Percentiles rank a stretch among this genome's conserved stretches.
Conservation (phyloP, 2,113 vertebrate genomes). For the Syngnathus typhle region DNA sequence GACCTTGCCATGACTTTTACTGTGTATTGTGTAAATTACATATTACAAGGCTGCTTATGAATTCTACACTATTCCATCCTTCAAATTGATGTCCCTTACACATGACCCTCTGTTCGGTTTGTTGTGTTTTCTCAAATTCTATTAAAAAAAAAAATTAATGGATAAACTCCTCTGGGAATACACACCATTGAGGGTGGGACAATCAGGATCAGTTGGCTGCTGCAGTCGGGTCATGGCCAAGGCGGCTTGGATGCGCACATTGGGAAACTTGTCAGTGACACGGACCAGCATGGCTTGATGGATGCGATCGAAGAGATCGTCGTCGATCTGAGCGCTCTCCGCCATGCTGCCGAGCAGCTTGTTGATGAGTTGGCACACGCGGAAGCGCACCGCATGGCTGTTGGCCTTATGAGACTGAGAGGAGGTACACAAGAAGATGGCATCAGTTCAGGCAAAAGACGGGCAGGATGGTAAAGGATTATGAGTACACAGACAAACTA, state of each 20-base stretch:
- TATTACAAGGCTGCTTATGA: too few species aligned
- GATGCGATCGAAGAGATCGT: slow-evolving; percentile 87
- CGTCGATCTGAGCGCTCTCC: slow-evolving; percentile 92
- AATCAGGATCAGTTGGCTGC: slow-evolving; percentile 82
- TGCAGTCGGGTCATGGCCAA: slow-evolving; percentile 91
- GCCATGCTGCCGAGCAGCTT: slow-evolving; percentile 88
- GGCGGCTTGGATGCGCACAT: slow-evolving; percentile 89
- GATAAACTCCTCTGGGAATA: background rate
- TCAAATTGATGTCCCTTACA: too few species aligned
- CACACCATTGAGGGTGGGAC: slow-evolving; percentile 82
- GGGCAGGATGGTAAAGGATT: background rate
- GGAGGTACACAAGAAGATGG: background rate
- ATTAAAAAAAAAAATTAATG: too few species aligned
- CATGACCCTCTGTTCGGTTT: background rate
- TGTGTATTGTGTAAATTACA: too few species aligned
- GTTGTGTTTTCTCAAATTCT: too few species aligned
- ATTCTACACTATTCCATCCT: too few species aligned
- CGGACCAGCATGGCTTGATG: slow-evolving; percentile 88
- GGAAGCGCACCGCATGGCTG: slow-evolving; percentile 87
- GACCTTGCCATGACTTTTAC: too few species aligned
- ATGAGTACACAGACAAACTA: background rate
- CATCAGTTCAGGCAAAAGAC: background rate
- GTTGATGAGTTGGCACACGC: slow-evolving; percentile 88
- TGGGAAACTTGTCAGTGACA: slow-evolving; percentile 89
- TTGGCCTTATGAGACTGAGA: slow-evolving; percentile 80